Percentiles rank a stretch among this genome's conserved stretches.
Conservation (phyloP, 35 echinoderm and acorn worm genomes). For the Lytechinus variegatus region DNA sequence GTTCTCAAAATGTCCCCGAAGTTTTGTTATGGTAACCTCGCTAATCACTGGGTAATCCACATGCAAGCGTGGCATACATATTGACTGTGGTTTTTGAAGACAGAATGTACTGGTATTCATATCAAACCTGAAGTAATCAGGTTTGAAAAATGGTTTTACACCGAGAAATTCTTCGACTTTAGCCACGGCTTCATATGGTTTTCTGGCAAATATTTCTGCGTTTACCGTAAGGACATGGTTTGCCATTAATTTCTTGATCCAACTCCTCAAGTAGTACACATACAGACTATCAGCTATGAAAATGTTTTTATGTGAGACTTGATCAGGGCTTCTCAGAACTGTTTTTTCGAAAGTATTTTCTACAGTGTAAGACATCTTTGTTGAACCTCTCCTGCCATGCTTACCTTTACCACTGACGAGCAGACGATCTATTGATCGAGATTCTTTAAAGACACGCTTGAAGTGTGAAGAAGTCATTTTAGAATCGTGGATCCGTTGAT, state of each 20-base stretch:
- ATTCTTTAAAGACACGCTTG: constrained; percentile 36
- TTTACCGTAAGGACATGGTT: background rate
- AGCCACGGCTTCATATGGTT: background rate
- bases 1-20: constrained; percentile 23
- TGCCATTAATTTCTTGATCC: constrained; percentile 25
- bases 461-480: constrained; percentile 1
- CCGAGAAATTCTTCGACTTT: constrained; percentile 39
- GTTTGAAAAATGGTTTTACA: background rate
- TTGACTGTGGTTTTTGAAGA: background rate
- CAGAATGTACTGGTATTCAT: constrained; percentile 33
- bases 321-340: background rate
- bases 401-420: constrained; percentile 35
- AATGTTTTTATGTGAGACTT: background rate
- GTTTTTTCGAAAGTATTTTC: constrained; percentile 35
- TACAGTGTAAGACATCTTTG: constrained; percentile 34
- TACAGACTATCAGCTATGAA: constrained; percentile 39
- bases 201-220: constrained; percentile 43
- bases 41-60: background rate
- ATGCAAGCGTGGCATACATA: background rate
- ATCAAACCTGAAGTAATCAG: constrained; percentile 35
- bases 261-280: constrained; percentile 29
- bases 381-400: constrained; percentile 15
- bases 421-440: background rate
- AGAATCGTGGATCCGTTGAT: background rate
- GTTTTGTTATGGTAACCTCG: background rate